These are phyloP conservation scores for Leptocoma aspasia DNA, from an alignment of 2,113 vertebrate genomes.

Conservation along the genomic window DNA sequence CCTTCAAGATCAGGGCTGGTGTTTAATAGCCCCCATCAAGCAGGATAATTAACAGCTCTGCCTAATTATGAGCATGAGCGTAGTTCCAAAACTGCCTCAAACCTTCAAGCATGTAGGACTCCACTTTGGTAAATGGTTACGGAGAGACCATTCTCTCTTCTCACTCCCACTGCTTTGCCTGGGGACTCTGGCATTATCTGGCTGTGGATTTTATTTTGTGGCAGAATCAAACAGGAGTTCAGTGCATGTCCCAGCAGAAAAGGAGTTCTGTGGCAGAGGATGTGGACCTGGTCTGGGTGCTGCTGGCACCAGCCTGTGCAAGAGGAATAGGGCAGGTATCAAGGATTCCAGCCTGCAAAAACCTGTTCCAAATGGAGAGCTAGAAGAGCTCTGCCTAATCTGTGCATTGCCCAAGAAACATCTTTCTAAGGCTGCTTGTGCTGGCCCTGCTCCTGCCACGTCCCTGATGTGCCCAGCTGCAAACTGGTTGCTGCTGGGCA, in stretches of 20 bases:
- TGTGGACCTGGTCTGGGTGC: not conserved
- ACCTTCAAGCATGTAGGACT: not conserved
- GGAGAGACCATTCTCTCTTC: not conserved
- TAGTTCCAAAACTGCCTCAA: not conserved
- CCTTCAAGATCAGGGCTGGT: not conserved
- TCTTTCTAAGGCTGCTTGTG: not conserved
- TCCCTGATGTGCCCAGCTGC: not conserved
- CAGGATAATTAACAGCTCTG: not conserved
- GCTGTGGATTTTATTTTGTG: not conserved
- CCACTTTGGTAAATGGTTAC: not conserved
- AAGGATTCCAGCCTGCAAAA: not conserved
- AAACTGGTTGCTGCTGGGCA: not conserved
- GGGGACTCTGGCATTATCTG: not conserved
- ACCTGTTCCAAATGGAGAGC: not conserved
- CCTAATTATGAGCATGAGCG: not conserved
- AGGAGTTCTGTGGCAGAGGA: not conserved
- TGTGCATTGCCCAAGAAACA: accelerated
- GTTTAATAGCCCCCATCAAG: not conserved
- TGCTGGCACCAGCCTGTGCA: accelerated
- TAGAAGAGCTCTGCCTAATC: not conserved
- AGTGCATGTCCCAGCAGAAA: not conserved
- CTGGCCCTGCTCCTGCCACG: accelerated
- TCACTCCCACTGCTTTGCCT: accelerated
- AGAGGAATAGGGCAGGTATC: not conserved
- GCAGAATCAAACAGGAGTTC: not conserved